Evolutionary conservation across 1,140 invertebrate genomes (phyloP).

Genomic region (Hycleus phaleratus): DNA sequence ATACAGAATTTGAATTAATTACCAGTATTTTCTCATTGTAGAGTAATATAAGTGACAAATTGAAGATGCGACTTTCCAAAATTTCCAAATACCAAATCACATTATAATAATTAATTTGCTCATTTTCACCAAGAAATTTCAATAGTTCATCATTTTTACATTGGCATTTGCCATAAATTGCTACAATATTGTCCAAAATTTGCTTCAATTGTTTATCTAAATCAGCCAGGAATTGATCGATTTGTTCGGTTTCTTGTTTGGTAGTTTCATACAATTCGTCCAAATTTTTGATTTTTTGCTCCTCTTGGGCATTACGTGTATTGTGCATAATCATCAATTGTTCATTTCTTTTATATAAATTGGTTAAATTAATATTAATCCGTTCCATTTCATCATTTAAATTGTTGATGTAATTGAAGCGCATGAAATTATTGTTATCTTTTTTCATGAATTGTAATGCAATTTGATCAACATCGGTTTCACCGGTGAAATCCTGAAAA

Average conservation of each 20-base stretch:
- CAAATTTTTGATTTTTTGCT: conserved; percentile 43
- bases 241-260: conserved; percentile 38
- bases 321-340: conserved; percentile 35
- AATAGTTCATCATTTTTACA: conserved; percentile 51
- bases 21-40: conserved; percentile 30
- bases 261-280: conserved; percentile 39
- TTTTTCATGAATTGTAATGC: conserved; percentile 71
- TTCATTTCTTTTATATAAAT: background rate
- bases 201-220: conserved; percentile 36
- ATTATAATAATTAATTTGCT: conserved; percentile 59
- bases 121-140: conserved; percentile 43
- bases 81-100: conserved; percentile 65
- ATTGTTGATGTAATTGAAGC: conserved; percentile 89
- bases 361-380: conserved; percentile 30
- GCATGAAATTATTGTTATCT: conserved; percentile 84
- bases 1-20: too few relatives aligned
- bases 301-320: conserved; percentile 40
- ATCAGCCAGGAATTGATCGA: conserved; percentile 43
- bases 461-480: conserved; percentile 63
- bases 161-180: conserved; percentile 51
- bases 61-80: conserved; percentile 44
- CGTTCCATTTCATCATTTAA: conserved; percentile 77
- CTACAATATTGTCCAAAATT: conserved; percentile 48
- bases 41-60: background rate
- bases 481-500: conserved; percentile 49